Evolutionary conservation across 2,888 invertebrate species (phyloP).

Genomic region (Venustoraphidia nigricollis): DNA sequence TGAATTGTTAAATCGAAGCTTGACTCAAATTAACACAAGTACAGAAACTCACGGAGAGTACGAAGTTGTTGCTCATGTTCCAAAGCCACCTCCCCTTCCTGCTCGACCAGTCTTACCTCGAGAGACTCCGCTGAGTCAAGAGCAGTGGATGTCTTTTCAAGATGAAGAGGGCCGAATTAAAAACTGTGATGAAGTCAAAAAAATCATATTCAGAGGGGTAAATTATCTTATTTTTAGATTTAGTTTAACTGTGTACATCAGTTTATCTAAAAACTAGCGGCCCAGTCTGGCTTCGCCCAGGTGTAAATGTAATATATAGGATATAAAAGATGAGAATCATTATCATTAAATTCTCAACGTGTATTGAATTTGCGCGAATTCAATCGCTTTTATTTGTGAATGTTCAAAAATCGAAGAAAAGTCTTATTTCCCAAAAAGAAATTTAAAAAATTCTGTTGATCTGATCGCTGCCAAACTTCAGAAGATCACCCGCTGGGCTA

Average conservation of each 20-base stretch:
- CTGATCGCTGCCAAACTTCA: too few relatives aligned
- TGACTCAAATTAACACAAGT: slow-evolving; percentile 28
- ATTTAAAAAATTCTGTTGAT: too few relatives aligned
- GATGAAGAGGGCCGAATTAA: slow-evolving; percentile 67
- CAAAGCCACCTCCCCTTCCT: slow-evolving; percentile 56
- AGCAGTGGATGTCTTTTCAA: slow-evolving; percentile 71
- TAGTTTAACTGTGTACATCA: background rate
- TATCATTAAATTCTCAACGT: too few relatives aligned
- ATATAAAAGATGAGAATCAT: too few relatives aligned
- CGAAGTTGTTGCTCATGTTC: slow-evolving; percentile 48
- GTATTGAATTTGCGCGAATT: too few relatives aligned
- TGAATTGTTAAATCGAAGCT: slow-evolving; percentile 42
- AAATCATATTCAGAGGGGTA: slow-evolving; percentile 84
- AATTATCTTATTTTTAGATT: slow-evolving; percentile 19
- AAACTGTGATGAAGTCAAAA: slow-evolving; percentile 62
- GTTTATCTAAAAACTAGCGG: background rate
- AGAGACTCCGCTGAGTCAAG: slow-evolving; percentile 54
- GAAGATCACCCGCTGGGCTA: too few relatives aligned
- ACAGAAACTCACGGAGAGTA: slow-evolving; percentile 50
- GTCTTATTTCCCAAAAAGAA: too few relatives aligned
- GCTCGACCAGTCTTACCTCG: slow-evolving; percentile 51
- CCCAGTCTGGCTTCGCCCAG: too few relatives aligned
- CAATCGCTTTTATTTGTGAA: too few relatives aligned
- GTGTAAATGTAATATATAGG: too few relatives aligned
- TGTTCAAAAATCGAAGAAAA: too few relatives aligned